These are phyloP conservation scores for Archips crataeganus DNA, from an alignment of 2,888 invertebrate species.

Conservation along the genomic window DNA sequence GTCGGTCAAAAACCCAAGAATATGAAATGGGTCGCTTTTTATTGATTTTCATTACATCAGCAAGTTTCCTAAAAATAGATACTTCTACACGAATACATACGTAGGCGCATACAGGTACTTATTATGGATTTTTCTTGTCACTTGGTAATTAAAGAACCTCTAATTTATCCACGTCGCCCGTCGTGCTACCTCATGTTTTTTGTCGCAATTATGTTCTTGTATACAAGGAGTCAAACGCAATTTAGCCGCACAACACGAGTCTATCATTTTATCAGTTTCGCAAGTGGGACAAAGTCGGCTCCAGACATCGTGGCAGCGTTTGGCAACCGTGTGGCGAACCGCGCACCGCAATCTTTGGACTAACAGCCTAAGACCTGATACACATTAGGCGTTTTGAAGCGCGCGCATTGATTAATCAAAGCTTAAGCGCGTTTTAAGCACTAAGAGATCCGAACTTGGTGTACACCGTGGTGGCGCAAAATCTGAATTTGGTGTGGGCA, in stretches of 20 bases:
- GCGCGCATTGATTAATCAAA: too few species aligned
- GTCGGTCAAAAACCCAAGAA: neutral
- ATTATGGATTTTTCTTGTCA: neutral
- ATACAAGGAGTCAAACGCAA: slow-evolving; percentile 4
- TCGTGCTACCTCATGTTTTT: slow-evolving; percentile 7
- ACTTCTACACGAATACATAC: too few species aligned
- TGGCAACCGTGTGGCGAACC: slow-evolving; percentile 34
- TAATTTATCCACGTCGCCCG: neutral
- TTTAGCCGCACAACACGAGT: slow-evolving; percentile 12
- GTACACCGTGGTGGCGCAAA: too few species aligned
- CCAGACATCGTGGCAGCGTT: slow-evolving; percentile 19
- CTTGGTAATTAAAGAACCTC: neutral
- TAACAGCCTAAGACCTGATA: neutral
- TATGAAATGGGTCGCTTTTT: neutral
- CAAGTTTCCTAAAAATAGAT: neutral
- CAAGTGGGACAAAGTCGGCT: slow-evolving; percentile 18
- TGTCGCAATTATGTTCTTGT: slow-evolving; percentile 3
- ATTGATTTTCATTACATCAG: neutral
- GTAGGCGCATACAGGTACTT: neutral
- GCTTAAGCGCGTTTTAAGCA: too few species aligned
- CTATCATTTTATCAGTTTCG: slow-evolving; percentile 27
- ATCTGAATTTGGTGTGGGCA: too few species aligned
- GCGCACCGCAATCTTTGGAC: slow-evolving; percentile 3
- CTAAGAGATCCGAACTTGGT: too few species aligned
- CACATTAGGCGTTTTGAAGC: too few species aligned